Evolutionary conservation across 1,140 invertebrate genomes (phyloP), one percentile per base, ranked within the genome.

Genomic region (Harpegnathos saltator): DNA sequence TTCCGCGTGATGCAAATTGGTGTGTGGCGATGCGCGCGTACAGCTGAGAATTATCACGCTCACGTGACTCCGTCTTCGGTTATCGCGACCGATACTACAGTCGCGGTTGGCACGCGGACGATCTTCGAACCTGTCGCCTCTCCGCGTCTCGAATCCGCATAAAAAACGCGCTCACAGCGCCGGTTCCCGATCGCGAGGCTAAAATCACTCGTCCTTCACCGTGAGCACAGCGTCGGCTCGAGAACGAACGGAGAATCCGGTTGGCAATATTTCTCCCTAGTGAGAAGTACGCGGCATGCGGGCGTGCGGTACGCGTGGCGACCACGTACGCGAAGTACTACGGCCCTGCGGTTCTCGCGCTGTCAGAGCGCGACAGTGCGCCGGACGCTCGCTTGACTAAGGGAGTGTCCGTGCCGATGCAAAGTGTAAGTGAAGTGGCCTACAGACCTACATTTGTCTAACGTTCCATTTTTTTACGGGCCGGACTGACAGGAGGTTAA

Each of bases 401-500:
- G 92, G 91, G 92, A 93, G 92, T 93, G 92, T 88, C 91, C 88
- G 91, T 91, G 90, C 89, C 90, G 89, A 94, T 95, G 95, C 94
- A 95, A 95, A 95, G 95, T 95, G 95, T 95, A 95, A 96, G 95
- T 95, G 94, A 95, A 95, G 95, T 96, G 95, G 95, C 95, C 95
- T 96, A 96, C 94, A 96, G 95, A 96, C 95, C 95, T 96, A 96
- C 95, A 96, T 96, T 96, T 95, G 92, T 93, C 93, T 93, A 94
- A 94, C 94, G 94, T 95, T 94, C 93, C 92, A 94, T 94, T 95
- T 95, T 95, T 95, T 91, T 91, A 22, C 92, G 82, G 74, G 66
- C 61, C 87, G 81, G 38, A 73, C 77, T 73, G 84, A 80, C 84
- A 77, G 82, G 87, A 84, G 85, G 85, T 89, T 89, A 86, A 89